Percentiles rank a stretch among this genome's conserved stretches.
phyloP scores from a whole-genome alignment of 2,797 vertebrate genomes.

The Aulostomus chinensis region DNA sequence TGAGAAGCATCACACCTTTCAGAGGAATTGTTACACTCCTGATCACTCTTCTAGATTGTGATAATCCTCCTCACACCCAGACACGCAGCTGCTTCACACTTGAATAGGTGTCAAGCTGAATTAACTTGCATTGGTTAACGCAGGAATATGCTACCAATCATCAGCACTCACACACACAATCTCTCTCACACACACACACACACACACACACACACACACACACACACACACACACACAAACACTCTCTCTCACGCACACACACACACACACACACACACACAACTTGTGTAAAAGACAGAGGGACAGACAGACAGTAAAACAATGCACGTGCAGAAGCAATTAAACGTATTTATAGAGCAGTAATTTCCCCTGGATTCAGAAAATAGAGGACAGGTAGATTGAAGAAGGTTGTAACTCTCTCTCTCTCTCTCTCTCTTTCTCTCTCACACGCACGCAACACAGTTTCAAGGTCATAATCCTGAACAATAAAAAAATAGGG shows the following conservation, averaged over 20 bases:
- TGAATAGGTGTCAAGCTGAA: constrained; percentile 17
- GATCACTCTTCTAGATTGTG: constrained; percentile 52
- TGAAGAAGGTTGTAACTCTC: constrained; percentile 50
- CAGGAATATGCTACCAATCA: constrained; percentile 24
- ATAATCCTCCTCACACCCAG: constrained; percentile 19
- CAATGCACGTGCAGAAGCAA: constrained; percentile 14
- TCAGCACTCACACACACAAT: neutral
- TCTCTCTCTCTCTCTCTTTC: too few species aligned
- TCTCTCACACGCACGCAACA: too few species aligned
- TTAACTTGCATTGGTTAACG: constrained; percentile 24
- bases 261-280: too few species aligned
- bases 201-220: neutral
- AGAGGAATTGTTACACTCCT: constrained; percentile 37
- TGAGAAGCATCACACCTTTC: constrained; percentile 69
- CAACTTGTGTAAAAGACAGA: too few species aligned
- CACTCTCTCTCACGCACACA: too few species aligned
- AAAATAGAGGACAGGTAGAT: constrained; percentile 48
- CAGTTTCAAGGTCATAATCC: too few species aligned
- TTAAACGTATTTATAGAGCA: constrained; percentile 30
- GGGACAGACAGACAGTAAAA: constrained; percentile 4
- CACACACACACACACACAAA: too few species aligned
- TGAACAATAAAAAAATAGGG: too few species aligned
- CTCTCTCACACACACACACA: neutral
- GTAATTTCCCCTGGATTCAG: constrained; percentile 16
- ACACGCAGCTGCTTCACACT: constrained; percentile 26